Evolutionary conservation across 2,113 vertebrate genomes (phyloP), one percentile per base, ranked within the genome.

Genomic region (Reinhardtius hippoglossoides): DNA sequence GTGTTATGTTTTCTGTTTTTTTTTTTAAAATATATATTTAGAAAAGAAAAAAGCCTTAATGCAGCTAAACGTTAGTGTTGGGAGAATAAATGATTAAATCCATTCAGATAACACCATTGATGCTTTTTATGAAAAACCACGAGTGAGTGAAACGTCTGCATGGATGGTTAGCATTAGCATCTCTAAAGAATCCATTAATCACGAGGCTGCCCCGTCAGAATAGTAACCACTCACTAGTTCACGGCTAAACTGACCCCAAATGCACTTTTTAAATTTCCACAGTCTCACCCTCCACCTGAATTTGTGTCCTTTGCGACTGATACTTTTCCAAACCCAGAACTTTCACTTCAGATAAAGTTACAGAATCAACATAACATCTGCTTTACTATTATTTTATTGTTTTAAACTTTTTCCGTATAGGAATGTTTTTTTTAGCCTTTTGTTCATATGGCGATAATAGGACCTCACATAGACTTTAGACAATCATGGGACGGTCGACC

Each of bases 1-100:
- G 92, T 95, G 91, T 95, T 95, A 93, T 84, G 71, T 84, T 84
- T 67, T 61, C 16, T 65, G 55, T 62, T 87, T 84, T 89, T 57
- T 21, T 85, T 89, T 71, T 59, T 52, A 21, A 87, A 78, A 92
- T 87, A 88, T 87, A 91, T 88, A 92, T 91, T 69, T 86, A 89
- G 71, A 82, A 83, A 89, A 81, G 71, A 78, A 81, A 31, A 90
- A 88, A 90, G 88, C 87, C 88, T 91, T 93, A 91, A 92, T 91
- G 90, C 91, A 94, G 92, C 88, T 88, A 81, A 83, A 85, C 35
- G 62, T 82, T 74, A 87, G 73, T 89, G 81, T 87, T 88, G 86
- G 81, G 70, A 83, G 88, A 81, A 72, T 86, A 84, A 37, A 50
- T 67, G 70, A 81, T 80, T 59, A 86, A 88, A 89, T 88, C 80